These are phyloP conservation scores for Catharus fuscescens DNA, from an alignment of 2,113 vertebrate species.

Conservation along the genomic window DNA sequence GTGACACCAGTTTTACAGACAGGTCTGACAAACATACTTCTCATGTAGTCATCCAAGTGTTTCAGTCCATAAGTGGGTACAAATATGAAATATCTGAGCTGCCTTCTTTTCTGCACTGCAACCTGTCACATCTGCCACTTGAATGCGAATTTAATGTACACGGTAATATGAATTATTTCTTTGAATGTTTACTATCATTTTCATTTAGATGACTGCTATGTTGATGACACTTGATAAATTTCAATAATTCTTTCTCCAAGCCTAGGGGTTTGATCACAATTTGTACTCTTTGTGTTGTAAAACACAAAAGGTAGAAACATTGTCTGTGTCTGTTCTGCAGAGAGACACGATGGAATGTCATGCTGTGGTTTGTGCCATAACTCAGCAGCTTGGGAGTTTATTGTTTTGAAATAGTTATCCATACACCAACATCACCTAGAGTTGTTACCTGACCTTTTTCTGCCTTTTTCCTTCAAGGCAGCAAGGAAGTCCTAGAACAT, in stretches of 20 bases:
- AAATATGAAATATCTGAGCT: neutral
- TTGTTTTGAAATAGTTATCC: neutral
- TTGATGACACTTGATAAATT: neutral
- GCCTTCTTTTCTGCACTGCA: neutral
- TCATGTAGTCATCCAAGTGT: neutral
- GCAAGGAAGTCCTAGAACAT: neutral
- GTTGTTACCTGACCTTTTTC: neutral
- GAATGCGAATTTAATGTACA: neutral
- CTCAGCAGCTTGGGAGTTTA: neutral
- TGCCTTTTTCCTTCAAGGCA: neutral
- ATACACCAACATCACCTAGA: neutral
- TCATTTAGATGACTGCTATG: neutral
- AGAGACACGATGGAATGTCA: rapidly evolving
- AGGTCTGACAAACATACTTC: neutral
- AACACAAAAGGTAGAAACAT: neutral
- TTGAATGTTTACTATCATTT: neutral
- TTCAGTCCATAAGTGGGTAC: neutral
- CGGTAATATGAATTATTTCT: neutral
- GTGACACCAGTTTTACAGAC: neutral
- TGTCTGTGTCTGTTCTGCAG: neutral
- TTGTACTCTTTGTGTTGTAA: neutral
- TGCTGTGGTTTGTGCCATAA: neutral
- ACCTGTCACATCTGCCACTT: neutral
- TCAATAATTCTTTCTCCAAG: neutral
- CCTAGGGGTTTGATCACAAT: neutral